Percentiles rank a stretch among this genome's conserved stretches.
phyloP scores from a whole-genome alignment of 2,797 vertebrate genomes.

The Pangasius sanitwongsei region DNA sequence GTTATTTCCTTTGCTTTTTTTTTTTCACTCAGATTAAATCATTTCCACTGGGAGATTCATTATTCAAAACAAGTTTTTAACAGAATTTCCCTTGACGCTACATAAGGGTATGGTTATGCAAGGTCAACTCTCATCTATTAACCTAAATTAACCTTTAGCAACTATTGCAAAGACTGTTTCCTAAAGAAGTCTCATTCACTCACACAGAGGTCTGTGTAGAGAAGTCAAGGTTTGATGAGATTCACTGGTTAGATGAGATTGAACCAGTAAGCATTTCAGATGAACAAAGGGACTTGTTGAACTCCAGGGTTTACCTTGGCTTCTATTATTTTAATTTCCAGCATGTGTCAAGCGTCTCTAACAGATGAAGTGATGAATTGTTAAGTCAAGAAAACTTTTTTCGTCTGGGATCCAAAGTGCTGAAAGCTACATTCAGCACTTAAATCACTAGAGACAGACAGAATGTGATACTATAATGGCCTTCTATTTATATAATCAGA shows the following conservation, averaged over 20 bases:
- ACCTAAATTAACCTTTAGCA: slow-evolving; percentile 27
- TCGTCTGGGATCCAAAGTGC: neutral
- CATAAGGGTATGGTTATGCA: neutral
- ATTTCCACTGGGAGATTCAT: neutral
- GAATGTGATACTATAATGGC: neutral
- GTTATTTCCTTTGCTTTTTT: neutral
- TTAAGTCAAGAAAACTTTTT: neutral
- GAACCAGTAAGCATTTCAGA: neutral
- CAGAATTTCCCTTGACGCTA: neutral
- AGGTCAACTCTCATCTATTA: slow-evolving; percentile 17
- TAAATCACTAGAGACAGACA: neutral
- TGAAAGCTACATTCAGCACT: slow-evolving; percentile 2
- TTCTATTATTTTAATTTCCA: slow-evolving; percentile 12
- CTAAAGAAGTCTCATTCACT: neutral
- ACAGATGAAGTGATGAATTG: slow-evolving; percentile 39
- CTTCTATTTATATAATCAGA: neutral
- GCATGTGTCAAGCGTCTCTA: slow-evolving; percentile 30
- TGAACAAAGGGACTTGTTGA: neutral
- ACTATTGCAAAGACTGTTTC: neutral
- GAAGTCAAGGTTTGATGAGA: slow-evolving; percentile 25
- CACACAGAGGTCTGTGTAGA: slow-evolving; percentile 45
- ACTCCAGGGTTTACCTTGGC: slow-evolving; percentile 4
- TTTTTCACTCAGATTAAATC: neutral
- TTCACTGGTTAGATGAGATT: slow-evolving; percentile 27
- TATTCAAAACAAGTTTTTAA: slow-evolving; percentile 18